A percentile compares a stretch with the other conserved stretches of the same genome.
Conservation (phyloP, 1,140 invertebrate species). For the Bombus ignitus region DNA sequence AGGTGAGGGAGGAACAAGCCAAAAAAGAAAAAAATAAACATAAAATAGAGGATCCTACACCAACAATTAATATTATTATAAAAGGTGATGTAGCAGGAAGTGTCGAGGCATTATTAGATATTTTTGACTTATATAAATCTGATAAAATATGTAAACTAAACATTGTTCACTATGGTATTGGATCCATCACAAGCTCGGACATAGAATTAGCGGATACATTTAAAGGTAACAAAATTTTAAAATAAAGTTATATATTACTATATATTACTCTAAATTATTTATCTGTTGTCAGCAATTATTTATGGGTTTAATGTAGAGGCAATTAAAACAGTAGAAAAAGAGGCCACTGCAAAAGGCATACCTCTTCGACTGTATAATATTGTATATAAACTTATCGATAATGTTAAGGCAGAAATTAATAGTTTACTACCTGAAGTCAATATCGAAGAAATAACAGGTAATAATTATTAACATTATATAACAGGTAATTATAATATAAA, state of each 20-base stretch:
- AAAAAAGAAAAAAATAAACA: conserved; percentile 69
- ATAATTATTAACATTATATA: not conserved
- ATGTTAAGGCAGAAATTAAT: conserved; percentile 92
- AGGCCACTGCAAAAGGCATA: conserved; percentile 84
- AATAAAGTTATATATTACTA: conserved; percentile 1
- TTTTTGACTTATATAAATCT: conserved; percentile 92
- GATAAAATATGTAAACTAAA: conserved; percentile 90
- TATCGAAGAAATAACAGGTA: conserved; percentile 91
- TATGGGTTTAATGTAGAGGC: conserved; percentile 93
- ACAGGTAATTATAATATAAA: not conserved
- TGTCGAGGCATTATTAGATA: conserved; percentile 96
- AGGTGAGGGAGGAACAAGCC: rapidly evolving
- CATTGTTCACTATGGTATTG: conserved; percentile 95
- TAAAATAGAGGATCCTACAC: conserved; percentile 84
- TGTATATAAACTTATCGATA: conserved; percentile 96
- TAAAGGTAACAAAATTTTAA: conserved; percentile 82
- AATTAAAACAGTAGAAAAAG: conserved; percentile 80
- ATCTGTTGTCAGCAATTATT: conserved; percentile 86
- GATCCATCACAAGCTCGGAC: conserved; percentile 91
- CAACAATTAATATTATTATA: conserved; percentile 84
- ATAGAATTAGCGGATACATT: conserved; percentile 93
- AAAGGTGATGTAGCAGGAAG: conserved; percentile 94
- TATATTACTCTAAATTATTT: conserved; percentile 46
- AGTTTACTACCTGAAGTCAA: conserved; percentile 87
- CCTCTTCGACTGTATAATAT: conserved; percentile 89